Evolutionary conservation across 2,888 invertebrate species (phyloP).

Genomic region (Pycnomerus fuliginosus): DNA sequence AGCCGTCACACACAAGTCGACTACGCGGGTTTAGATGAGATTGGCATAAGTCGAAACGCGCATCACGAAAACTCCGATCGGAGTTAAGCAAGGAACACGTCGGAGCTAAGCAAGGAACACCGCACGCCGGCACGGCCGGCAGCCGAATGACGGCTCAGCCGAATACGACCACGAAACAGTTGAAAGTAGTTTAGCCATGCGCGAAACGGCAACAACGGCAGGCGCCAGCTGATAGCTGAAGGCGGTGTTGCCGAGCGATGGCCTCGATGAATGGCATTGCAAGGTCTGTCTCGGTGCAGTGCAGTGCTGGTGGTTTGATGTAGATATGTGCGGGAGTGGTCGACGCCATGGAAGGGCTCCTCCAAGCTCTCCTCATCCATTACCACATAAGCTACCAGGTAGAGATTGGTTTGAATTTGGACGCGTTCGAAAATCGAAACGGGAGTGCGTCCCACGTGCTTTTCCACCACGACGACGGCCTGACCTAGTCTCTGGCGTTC

Average conservation of each 20-base stretch:
- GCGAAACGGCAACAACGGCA: slow-evolving; percentile 39
- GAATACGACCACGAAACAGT: too few species aligned
- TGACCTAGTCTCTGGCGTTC: slow-evolving; percentile 44
- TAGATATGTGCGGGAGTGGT: slow-evolving; percentile 42
- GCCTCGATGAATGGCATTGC: slow-evolving; percentile 68
- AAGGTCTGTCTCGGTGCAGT: slow-evolving; percentile 56
- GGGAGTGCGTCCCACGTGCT: slow-evolving; percentile 28
- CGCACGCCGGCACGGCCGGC: too few species aligned
- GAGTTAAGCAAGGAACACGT: too few species aligned
- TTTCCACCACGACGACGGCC: slow-evolving; percentile 28
- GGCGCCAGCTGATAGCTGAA: slow-evolving; percentile 51
- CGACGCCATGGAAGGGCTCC: slow-evolving; percentile 52
- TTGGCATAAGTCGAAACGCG: too few species aligned
- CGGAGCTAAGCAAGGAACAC: too few species aligned
- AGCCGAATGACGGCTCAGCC: too few species aligned
- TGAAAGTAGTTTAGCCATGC: slow-evolving; percentile 19
- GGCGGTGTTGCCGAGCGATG: slow-evolving; percentile 58
- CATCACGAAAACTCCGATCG: too few species aligned
- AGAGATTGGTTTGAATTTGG: slow-evolving; percentile 28
- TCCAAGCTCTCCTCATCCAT: slow-evolving; percentile 52
- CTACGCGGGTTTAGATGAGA: too few species aligned
- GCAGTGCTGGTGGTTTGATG: slow-evolving; percentile 42
- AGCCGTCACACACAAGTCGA: too few species aligned
- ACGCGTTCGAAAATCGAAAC: neutral
- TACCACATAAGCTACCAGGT: slow-evolving; percentile 51